These are phyloP conservation scores for Melanotaenia duboulayi DNA, from an alignment of 2,113 vertebrate species.

Conservation along the genomic window DNA sequence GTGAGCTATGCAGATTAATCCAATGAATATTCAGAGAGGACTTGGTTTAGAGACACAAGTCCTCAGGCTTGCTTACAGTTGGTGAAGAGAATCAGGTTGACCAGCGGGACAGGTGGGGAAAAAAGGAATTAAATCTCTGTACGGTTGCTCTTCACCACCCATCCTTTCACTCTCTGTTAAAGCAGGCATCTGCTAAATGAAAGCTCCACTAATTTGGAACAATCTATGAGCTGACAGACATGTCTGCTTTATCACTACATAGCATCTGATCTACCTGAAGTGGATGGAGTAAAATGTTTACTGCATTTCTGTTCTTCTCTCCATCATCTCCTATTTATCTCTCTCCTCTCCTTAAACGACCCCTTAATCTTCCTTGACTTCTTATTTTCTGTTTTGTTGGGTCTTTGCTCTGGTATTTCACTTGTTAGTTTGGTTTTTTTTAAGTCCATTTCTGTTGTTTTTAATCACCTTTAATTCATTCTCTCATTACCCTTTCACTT, in stretches of 20 bases:
- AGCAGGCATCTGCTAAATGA: slow-evolving; percentile 74
- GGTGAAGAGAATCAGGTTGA: slow-evolving; percentile 57
- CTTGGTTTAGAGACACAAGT: slow-evolving; percentile 73
- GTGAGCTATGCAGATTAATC: slow-evolving; percentile 79
- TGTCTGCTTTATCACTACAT: slow-evolving; percentile 42
- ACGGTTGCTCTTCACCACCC: slow-evolving; percentile 47
- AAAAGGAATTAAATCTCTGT: slow-evolving; percentile 71
- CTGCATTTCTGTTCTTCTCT: background rate
- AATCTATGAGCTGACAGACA: slow-evolving; percentile 69
- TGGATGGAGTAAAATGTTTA: slow-evolving; percentile 2
- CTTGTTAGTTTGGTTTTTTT: background rate
- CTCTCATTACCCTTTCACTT: slow-evolving; percentile 35
- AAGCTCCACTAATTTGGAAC: slow-evolving; percentile 79
- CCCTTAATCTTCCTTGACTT: background rate
- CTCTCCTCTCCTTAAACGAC: background rate
- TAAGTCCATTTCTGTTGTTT: slow-evolving; percentile 37
- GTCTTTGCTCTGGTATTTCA: background rate
- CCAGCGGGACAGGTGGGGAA: slow-evolving; percentile 25
- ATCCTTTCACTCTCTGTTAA: slow-evolving; percentile 42
- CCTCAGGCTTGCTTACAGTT: slow-evolving; percentile 74
- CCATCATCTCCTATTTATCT: slow-evolving; percentile 16
- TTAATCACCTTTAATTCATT: slow-evolving; percentile 33
- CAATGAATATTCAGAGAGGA: slow-evolving; percentile 84
- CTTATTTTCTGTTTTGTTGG: slow-evolving; percentile 2
- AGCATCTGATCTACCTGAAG: slow-evolving; percentile 60